Percentiles rank a stretch among this genome's conserved stretches.
Evolutionary conservation across 2,797 vertebrate species (phyloP).

Genomic region (Euthynnus affinis): DNA sequence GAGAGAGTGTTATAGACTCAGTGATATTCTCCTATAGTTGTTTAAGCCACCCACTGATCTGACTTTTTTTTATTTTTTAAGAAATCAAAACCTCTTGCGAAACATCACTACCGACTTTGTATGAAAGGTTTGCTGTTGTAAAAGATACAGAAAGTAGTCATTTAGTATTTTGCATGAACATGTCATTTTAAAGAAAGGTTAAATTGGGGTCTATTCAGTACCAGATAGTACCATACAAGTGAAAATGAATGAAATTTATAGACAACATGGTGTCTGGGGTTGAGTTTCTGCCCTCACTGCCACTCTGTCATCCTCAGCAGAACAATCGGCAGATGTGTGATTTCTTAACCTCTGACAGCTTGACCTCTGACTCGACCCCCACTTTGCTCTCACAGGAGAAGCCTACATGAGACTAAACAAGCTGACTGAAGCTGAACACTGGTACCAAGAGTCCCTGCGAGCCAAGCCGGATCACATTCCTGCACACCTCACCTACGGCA

Average conservation of each 20-base stretch:
- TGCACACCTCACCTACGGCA: slow-evolving; percentile 97
- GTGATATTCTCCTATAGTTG: background rate
- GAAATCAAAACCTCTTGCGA: background rate
- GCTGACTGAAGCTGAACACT: slow-evolving; percentile 93
- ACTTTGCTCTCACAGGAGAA: slow-evolving; percentile 88
- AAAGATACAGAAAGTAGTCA: background rate
- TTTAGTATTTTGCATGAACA: background rate
- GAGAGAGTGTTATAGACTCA: slow-evolving; percentile 24
- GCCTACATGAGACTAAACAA: slow-evolving; percentile 95
- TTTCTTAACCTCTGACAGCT: slow-evolving; percentile 72
- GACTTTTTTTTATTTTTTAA: background rate
- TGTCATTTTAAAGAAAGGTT: background rate
- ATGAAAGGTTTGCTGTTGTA: slow-evolving; percentile 3
- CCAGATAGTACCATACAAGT: background rate
- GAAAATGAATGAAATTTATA: background rate
- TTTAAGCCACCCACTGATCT: background rate
- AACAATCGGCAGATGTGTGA: slow-evolving; percentile 63
- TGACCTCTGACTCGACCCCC: slow-evolving; percentile 57
- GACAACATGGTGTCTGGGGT: slow-evolving; percentile 12
- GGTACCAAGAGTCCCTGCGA: slow-evolving; percentile 95
- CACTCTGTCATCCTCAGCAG: slow-evolving; percentile 44
- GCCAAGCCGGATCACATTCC: slow-evolving; percentile 99
- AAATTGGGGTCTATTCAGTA: background rate
- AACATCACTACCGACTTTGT: background rate
- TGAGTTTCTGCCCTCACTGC: slow-evolving; percentile 34